Evolutionary conservation across 2,113 vertebrate species (phyloP).

Genomic region (Indri indri): DNA sequence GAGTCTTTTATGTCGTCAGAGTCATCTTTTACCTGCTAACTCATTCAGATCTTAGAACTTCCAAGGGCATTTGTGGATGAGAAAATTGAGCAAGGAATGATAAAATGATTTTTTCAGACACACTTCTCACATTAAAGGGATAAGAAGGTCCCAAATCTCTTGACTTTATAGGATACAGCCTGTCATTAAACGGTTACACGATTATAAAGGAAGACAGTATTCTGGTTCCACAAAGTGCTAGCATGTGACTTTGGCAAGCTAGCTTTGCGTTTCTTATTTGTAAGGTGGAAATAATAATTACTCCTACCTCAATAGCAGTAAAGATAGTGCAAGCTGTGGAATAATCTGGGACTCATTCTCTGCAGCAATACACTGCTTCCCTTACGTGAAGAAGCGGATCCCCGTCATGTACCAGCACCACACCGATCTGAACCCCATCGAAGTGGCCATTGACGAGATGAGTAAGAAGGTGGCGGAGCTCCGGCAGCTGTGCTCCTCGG

Average conservation of each 20-base stretch:
- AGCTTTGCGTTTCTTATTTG: neutral
- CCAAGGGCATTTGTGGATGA: neutral
- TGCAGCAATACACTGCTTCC: constrained; percentile 96
- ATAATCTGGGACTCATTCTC: neutral
- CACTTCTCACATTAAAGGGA: neutral
- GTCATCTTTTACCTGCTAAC: neutral
- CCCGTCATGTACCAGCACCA: constrained; percentile 99
- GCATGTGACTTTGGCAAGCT: neutral
- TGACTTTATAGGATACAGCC: neutral
- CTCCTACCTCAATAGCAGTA: neutral
- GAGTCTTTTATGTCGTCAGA: neutral
- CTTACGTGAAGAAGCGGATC: constrained; percentile 97
- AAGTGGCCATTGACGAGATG: constrained; percentile 99
- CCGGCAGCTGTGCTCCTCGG: constrained; percentile 92
- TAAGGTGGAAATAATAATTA: neutral
- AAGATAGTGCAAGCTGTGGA: fast-evolving
- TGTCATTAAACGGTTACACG: neutral
- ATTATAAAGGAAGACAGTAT: neutral
- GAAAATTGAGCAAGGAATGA: neutral
- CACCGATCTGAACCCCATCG: constrained; percentile 97
- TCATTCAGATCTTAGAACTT: neutral
- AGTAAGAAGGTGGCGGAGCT: constrained; percentile 97
- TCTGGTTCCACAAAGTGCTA: neutral
- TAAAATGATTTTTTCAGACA: neutral
- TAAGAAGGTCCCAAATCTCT: neutral